Conservation (phyloP, 2,888 invertebrate species). For the Abscondita cerata region DNA sequence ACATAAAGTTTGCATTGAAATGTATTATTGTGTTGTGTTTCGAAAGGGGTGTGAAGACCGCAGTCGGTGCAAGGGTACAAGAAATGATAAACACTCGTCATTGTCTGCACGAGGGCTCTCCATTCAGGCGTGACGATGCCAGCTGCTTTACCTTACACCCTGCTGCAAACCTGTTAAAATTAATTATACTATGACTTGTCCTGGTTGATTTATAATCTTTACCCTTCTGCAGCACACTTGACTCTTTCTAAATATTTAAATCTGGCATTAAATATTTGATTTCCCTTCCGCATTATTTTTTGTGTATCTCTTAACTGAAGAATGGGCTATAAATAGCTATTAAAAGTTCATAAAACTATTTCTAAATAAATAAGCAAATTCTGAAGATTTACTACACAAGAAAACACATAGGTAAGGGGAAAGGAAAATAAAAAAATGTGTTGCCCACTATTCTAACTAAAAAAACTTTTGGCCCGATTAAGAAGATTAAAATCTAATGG, state of each 20-base stretch:
- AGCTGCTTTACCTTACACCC: constrained; percentile 43
- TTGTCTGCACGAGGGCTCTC: constrained; percentile 37
- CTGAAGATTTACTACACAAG: too few species aligned
- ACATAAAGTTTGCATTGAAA: constrained; percentile 43
- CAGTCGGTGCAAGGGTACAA: constrained; percentile 41
- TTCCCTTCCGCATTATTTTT: constrained; percentile 2
- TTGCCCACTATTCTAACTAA: too few species aligned
- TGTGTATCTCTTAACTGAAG: too few species aligned
- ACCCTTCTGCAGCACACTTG: constrained; percentile 29
- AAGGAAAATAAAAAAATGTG: too few species aligned
- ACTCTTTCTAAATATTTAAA: constrained; percentile 22
- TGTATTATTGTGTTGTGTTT: constrained; percentile 36
- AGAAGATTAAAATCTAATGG: too few species aligned
- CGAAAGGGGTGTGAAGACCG: constrained; percentile 42
- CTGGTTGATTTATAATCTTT: constrained; percentile 28
- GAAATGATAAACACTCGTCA: constrained; percentile 39
- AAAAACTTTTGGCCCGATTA: too few species aligned
- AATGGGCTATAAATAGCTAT: too few species aligned
- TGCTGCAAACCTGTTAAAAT: constrained; percentile 39
- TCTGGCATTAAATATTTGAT: constrained; percentile 3
- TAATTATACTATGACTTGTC: constrained; percentile 43
- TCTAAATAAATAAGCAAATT: too few species aligned
- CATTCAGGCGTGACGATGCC: constrained; percentile 42
- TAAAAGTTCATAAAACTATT: too few species aligned
- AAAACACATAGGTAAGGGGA: too few species aligned